A percentile compares a stretch with the other conserved stretches of the same genome.
Evolutionary conservation across 2,888 invertebrate species (phyloP).

Genomic region (Drosophila neutralis): DNA sequence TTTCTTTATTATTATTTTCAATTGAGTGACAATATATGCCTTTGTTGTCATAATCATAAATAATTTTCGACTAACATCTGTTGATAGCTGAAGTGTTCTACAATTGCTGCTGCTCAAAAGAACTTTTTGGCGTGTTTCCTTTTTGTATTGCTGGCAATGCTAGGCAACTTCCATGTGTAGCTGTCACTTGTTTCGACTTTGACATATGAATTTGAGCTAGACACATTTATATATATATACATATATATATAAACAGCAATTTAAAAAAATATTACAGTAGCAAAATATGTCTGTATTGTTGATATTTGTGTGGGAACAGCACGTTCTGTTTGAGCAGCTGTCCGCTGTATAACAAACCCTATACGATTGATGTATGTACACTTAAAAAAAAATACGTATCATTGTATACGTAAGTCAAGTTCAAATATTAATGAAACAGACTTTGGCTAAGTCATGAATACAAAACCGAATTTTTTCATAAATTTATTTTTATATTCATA

Average conservation of each 20-base stretch:
- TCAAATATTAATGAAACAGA: background rate
- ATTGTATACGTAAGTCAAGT: background rate
- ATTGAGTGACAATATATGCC: slow-evolving; percentile 23
- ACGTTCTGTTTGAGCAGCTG: slow-evolving; percentile 53
- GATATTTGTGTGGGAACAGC: slow-evolving; percentile 44
- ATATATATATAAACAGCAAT: background rate
- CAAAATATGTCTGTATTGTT: slow-evolving; percentile 11
- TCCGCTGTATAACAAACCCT: slow-evolving; percentile 12
- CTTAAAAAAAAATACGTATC: background rate
- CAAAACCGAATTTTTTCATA: background rate
- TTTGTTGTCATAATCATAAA: slow-evolving; percentile 23
- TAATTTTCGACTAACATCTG: background rate
- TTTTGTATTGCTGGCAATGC: background rate
- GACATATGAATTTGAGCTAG: slow-evolving; percentile 3
- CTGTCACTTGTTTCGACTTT: slow-evolving; percentile 2
- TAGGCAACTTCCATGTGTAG: slow-evolving; percentile 6
- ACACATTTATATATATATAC: background rate
- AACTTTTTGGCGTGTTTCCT: background rate
- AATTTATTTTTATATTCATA: background rate
- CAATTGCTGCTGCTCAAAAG: background rate
- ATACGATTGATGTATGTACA: background rate
- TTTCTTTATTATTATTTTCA: slow-evolving; percentile 6
- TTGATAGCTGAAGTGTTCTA: slow-evolving; percentile 1
- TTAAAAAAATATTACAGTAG: slow-evolving; percentile 18
- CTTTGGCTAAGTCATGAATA: background rate